These are phyloP conservation scores for Condylura cristata DNA, from an alignment of 2,113 vertebrate genomes.

Conservation along the genomic window DNA sequence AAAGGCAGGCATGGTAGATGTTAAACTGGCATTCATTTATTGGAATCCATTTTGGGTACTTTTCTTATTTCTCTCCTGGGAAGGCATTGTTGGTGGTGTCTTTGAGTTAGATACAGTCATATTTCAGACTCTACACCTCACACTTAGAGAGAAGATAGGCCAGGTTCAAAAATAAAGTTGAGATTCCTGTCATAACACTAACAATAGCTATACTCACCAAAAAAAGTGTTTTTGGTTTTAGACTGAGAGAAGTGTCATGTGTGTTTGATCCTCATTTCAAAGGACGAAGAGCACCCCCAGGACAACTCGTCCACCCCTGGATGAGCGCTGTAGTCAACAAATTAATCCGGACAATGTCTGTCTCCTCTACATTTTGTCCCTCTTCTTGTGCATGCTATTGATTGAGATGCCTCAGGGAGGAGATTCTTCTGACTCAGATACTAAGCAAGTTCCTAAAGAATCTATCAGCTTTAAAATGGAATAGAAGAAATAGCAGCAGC, in stretches of 20 bases:
- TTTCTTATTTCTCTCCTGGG: conserved; percentile 78
- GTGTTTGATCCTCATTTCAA: conserved; percentile 73
- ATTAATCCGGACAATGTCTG: conserved; percentile 81
- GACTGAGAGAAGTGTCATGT: conserved; percentile 72
- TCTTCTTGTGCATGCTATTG: conserved; percentile 84
- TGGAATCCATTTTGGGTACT: conserved; percentile 82
- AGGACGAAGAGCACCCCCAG: conserved; percentile 70
- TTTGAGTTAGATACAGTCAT: conserved; percentile 71
- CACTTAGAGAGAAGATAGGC: conserved; percentile 45
- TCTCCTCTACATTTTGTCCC: conserved; percentile 80
- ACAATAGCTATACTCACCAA: conserved; percentile 30
- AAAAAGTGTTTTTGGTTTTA: conserved; percentile 68
- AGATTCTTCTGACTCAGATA: conserved; percentile 87
- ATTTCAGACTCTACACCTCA: conserved; percentile 73
- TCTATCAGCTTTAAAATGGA: conserved; percentile 86
- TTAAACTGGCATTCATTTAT: conserved; percentile 84
- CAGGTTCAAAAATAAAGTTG: conserved; percentile 74
- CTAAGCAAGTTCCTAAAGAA: conserved; percentile 87
- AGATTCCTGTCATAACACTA: conserved; percentile 41
- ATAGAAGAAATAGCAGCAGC: conserved; percentile 84
- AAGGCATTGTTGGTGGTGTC: conserved; percentile 75
- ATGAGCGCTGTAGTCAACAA: conserved; percentile 81
- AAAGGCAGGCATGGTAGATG: conserved; percentile 82
- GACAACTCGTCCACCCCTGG: conserved; percentile 68
- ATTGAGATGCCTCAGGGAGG: conserved; percentile 88